These are phyloP conservation scores for Laupala kohalensis DNA, from an alignment of 1,140 invertebrate species.

Conservation along the genomic window DNA sequence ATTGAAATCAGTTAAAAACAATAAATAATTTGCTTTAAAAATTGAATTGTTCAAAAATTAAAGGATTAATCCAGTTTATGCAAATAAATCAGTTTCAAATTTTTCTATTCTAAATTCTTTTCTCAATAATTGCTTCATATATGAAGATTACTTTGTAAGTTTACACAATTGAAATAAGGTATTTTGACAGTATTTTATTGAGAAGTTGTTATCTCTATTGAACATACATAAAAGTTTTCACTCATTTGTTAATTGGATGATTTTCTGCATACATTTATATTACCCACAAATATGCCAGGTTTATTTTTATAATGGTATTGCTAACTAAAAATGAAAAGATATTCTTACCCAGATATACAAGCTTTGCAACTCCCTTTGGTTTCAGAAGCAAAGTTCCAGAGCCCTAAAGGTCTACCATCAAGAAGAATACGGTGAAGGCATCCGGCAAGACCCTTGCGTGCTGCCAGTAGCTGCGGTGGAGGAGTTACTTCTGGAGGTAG, in stretches of 20 bases:
- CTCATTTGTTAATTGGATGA: not conserved
- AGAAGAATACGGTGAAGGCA: slow-evolving; percentile 66
- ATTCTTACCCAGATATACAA: slow-evolving; percentile 54
- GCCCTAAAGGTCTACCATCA: slow-evolving; percentile 63
- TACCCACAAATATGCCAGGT: not conserved
- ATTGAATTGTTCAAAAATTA: no score
- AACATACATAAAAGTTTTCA: not conserved
- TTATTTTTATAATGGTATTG: not conserved
- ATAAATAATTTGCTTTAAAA: no score
- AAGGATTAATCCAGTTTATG: no score
- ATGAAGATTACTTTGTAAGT: no score
- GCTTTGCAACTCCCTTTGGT: slow-evolving; percentile 48
- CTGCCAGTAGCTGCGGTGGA: slow-evolving; percentile 18
- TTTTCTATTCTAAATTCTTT: no score
- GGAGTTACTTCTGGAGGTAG: slow-evolving; percentile 33
- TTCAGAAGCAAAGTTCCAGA: slow-evolving; percentile 73
- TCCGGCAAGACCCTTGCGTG: slow-evolving; percentile 42
- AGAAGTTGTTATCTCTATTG: not conserved
- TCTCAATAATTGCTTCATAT: no score
- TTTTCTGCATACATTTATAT: not conserved
- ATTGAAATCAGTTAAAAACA: no score
- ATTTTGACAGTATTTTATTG: no score
- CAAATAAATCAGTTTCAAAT: no score
- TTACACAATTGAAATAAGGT: no score
- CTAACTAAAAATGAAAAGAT: slow-evolving; percentile 16